These are phyloP conservation scores for Hymenopus coronatus DNA, from an alignment of 2,888 invertebrate species.

Conservation along the genomic window DNA sequence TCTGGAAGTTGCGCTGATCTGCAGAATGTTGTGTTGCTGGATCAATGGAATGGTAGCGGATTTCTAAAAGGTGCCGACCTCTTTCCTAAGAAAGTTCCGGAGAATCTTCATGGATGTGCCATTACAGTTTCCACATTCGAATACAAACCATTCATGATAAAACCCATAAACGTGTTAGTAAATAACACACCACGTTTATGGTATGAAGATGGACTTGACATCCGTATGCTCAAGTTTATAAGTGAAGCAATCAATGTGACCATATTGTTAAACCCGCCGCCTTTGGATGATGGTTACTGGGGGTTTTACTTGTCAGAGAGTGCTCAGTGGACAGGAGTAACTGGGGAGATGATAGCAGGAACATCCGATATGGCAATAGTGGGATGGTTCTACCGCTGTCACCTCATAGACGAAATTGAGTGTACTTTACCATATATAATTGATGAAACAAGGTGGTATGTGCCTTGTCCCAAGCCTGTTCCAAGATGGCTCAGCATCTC, in stretches of 20 bases:
- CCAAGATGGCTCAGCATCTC: background rate
- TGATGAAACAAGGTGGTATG: constrained; percentile 9
- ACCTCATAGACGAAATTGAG: background rate
- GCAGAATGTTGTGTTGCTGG: background rate
- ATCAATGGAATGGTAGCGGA: background rate
- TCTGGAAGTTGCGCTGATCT: background rate
- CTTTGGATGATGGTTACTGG: background rate
- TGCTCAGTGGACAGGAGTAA: background rate
- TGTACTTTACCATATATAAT: background rate
- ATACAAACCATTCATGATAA: background rate
- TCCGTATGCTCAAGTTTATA: background rate
- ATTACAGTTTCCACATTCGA: constrained; percentile 3
- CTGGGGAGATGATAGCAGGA: background rate
- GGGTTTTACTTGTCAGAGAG: background rate
- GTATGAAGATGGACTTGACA: background rate
- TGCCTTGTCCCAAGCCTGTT: constrained; percentile 3
- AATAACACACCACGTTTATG: background rate
- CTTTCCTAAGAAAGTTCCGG: background rate
- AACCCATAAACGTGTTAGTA: background rate
- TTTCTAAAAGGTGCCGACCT: background rate
- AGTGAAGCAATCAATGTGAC: background rate
- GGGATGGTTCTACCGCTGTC: constrained; percentile 8
- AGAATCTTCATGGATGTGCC: background rate
- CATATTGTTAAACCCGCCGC: background rate
- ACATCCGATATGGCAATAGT: background rate